These are phyloP conservation scores for Leucosticte australis DNA, from an alignment of 2,113 vertebrate species.

Conservation along the genomic window DNA sequence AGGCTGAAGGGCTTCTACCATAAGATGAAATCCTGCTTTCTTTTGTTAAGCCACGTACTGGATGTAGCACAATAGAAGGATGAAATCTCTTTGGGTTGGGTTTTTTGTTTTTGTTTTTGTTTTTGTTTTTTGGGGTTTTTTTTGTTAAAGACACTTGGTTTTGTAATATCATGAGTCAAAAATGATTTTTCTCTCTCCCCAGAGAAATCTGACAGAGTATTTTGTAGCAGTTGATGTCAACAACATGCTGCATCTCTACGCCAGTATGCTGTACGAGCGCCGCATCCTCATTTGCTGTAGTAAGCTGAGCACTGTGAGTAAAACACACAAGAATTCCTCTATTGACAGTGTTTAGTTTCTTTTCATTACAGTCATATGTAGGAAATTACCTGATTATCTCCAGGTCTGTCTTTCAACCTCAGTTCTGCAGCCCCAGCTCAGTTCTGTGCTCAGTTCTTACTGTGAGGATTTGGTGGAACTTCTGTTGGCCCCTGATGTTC, in stretches of 20 bases:
- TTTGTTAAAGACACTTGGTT: not conserved
- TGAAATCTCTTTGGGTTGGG: not conserved
- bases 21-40: not conserved
- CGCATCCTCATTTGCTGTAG: constrained; percentile 95
- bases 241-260: constrained; percentile 98
- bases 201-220: constrained; percentile 98
- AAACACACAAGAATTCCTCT: not conserved
- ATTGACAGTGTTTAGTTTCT: not conserved
- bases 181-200: constrained; percentile 58
- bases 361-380: not conserved
- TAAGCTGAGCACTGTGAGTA: constrained; percentile 97
- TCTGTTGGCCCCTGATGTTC: not conserved
- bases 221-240: constrained; percentile 98
- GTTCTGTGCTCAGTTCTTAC: not conserved
- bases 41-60: not conserved
- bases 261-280: constrained; percentile 96
- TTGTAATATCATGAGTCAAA: not conserved
- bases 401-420: not conserved
- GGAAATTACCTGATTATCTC: not conserved
- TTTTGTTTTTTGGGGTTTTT: not conserved
- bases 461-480: not conserved
- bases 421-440: not conserved
- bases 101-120: not conserved
- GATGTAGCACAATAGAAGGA: not conserved
- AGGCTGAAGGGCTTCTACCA: not conserved